These are phyloP conservation scores for Calyptommatus sinebrachiatus DNA, from an alignment of 2,113 vertebrate species.

Conservation along the genomic window DNA sequence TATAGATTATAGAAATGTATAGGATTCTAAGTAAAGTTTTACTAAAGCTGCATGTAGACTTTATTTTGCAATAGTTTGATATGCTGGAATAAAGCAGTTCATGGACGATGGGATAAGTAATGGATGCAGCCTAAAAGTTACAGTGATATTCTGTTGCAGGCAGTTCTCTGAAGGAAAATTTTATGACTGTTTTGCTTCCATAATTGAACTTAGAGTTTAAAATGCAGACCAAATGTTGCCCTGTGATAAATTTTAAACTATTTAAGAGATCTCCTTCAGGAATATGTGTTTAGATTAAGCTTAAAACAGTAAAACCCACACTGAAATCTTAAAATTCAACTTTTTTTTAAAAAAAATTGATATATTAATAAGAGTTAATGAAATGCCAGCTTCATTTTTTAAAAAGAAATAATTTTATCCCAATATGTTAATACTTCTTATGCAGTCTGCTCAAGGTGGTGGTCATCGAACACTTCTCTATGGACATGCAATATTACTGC, in stretches of 20 bases:
- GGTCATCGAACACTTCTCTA: constrained; percentile 92
- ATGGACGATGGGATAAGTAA: too few species aligned
- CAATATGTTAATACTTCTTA: neutral
- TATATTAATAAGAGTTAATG: neutral
- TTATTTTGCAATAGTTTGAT: neutral
- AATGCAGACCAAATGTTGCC: neutral
- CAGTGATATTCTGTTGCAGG: too few species aligned
- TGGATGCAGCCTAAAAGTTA: too few species aligned
- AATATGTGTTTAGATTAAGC: neutral
- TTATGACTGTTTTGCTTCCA: neutral
- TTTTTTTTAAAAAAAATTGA: neutral
- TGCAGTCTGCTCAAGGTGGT: constrained; percentile 87
- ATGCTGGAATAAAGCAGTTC: too few species aligned
- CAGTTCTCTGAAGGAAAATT: neutral
- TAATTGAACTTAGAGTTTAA: neutral
- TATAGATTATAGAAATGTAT: neutral
- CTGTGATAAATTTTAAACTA: neutral
- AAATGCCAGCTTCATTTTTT: neutral
- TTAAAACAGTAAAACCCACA: neutral
- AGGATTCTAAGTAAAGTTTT: neutral
- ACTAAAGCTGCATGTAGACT: too few species aligned
- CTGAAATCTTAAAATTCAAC: neutral
- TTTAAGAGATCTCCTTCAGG: neutral
- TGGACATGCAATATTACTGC: constrained; percentile 89
- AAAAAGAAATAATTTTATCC: neutral